Percentiles rank a stretch among this genome's conserved stretches.
These are phyloP conservation scores for Oreochromis aureus DNA, from an alignment of 2,113 vertebrate genomes.

Conservation along the genomic window DNA sequence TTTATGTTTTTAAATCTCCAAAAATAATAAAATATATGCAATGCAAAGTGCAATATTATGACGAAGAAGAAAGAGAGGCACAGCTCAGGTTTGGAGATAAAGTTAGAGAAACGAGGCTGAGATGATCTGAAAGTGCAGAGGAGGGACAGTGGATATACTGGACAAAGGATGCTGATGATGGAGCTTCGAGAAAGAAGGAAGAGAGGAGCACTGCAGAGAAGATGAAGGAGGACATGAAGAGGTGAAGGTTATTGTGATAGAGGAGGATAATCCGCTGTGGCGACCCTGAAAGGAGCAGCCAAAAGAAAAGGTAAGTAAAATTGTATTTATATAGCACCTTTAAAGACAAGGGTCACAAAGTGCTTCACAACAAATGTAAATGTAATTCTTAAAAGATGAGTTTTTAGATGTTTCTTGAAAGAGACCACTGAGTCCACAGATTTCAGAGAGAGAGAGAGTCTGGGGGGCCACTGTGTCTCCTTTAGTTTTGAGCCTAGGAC, in stretches of 20 bases:
- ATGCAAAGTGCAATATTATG: background rate
- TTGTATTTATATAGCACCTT: background rate
- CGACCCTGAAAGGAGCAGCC: fast-evolving
- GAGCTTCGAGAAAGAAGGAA: background rate
- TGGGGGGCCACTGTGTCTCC: background rate
- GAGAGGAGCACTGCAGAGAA: background rate
- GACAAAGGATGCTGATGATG: background rate
- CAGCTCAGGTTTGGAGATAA: background rate
- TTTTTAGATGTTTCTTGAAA: no score
- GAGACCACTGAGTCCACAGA: no score
- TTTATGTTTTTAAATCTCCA: background rate
- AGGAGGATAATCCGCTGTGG: background rate
- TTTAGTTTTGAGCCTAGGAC: background rate
- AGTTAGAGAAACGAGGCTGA: background rate
- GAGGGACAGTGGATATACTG: background rate
- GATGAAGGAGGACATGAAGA: background rate
- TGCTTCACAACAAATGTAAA: background rate
- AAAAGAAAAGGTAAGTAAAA: background rate
- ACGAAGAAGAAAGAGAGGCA: background rate
- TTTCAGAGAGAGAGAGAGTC: no score
- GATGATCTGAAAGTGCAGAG: background rate
- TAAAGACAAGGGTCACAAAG: background rate
- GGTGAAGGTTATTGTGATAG: background rate
- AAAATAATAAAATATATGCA: background rate
- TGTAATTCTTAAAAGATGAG: no score